Conservation (phyloP, 2,113 vertebrate species). For the Cairina moschata region DNA sequence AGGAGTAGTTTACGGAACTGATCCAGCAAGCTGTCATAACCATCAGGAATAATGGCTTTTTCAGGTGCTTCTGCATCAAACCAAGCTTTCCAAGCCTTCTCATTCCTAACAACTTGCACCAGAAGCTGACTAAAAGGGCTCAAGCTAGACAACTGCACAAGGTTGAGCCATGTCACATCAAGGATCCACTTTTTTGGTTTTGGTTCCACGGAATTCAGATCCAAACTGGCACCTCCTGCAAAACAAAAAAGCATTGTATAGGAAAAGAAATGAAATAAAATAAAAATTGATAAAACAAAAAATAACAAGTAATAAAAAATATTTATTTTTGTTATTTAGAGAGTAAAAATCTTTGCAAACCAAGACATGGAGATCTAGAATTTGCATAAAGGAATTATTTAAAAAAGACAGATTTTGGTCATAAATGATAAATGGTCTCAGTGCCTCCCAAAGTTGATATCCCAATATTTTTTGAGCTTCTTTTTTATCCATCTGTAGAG, state of each 20-base stretch:
- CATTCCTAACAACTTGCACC: constrained; percentile 78
- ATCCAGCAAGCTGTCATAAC: constrained; percentile 79
- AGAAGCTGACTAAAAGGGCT: constrained; percentile 79
- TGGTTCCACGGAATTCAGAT: constrained; percentile 83
- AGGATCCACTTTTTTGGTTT: constrained; percentile 87
- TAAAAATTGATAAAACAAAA: not conserved
- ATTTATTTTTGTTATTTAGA: not conserved
- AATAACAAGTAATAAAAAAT: not conserved
- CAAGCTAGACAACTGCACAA: constrained; percentile 83
- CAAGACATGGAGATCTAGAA: not conserved
- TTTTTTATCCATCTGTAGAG: not conserved
- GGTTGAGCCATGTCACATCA: constrained; percentile 86
- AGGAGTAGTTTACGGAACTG: constrained; percentile 84
- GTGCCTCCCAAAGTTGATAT: not conserved
- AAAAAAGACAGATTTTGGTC: not conserved
- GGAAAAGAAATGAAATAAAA: not conserved
- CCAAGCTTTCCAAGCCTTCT: constrained; percentile 83
- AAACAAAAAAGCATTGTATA: not conserved
- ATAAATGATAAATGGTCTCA: not conserved
- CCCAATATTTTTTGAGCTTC: not conserved
- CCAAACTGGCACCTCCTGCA: constrained; percentile 84
- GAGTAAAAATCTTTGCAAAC: not conserved
- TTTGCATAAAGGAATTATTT: not conserved
- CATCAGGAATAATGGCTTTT: constrained; percentile 79
- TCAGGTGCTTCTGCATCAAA: constrained; percentile 82